These are phyloP conservation scores for Drosophila pseudotalamancana DNA, from an alignment of 2,888 invertebrate genomes.

Conservation along the genomic window DNA sequence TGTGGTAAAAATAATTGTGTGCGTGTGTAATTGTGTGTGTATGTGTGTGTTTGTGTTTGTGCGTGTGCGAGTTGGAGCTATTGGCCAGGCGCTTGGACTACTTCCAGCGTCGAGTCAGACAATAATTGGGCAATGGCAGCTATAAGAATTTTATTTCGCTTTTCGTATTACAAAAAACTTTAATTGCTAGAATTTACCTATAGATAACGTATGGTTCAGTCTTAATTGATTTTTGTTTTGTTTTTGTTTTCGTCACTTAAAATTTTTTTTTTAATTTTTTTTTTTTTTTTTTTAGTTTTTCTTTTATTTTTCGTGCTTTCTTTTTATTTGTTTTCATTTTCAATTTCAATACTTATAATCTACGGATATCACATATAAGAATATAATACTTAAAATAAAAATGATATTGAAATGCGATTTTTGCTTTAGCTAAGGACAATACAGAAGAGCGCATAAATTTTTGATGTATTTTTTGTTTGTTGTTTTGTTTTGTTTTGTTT, in stretches of 20 bases:
- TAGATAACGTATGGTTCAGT: slow-evolving; percentile 37
- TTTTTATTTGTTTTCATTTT: slow-evolving; percentile 58
- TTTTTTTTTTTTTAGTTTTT: slow-evolving; percentile 34
- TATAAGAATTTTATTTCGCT: slow-evolving; percentile 63
- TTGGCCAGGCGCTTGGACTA: slow-evolving; percentile 62
- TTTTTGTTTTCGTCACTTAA: slow-evolving; percentile 25
- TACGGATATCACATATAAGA: slow-evolving; percentile 50
- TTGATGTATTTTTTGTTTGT: background rate
- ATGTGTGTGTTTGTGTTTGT: slow-evolving; percentile 3
- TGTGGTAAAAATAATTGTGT: slow-evolving; percentile 37
- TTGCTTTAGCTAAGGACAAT: slow-evolving; percentile 63
- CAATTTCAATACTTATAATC: slow-evolving; percentile 51
- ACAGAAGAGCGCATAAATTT: slow-evolving; percentile 64
- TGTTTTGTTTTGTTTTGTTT: background rate
- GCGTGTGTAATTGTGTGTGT: background rate
- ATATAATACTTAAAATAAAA: slow-evolving; percentile 69
- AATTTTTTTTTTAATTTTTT: slow-evolving; percentile 15
- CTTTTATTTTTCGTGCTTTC: slow-evolving; percentile 38
- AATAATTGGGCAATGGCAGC: slow-evolving; percentile 65
- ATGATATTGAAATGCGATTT: slow-evolving; percentile 56
- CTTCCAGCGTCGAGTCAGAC: slow-evolving; percentile 66
- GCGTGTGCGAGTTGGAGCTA: slow-evolving; percentile 19
- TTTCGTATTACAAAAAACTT: slow-evolving; percentile 63
- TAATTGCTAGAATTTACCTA: slow-evolving; percentile 63
- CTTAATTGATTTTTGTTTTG: slow-evolving; percentile 7